These are phyloP conservation scores for Ferdinandea cuprea DNA, from an alignment of 2,888 invertebrate genomes.

Conservation along the genomic window DNA sequence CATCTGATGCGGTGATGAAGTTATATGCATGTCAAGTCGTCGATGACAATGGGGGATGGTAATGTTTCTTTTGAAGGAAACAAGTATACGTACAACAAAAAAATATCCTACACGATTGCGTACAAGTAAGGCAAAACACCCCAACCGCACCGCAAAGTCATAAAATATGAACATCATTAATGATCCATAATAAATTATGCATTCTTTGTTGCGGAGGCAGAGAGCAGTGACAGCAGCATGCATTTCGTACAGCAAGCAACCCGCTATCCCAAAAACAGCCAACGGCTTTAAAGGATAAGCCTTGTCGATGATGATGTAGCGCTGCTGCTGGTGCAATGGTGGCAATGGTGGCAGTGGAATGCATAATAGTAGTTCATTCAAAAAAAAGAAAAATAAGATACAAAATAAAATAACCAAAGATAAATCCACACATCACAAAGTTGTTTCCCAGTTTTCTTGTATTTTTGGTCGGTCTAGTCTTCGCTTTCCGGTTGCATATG, in stretches of 20 bases:
- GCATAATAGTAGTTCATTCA: slow-evolving; percentile 34
- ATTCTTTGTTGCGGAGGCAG: slow-evolving; percentile 66
- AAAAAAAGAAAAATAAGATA: slow-evolving; percentile 13
- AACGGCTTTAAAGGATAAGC: slow-evolving; percentile 64
- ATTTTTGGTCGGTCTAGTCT: slow-evolving; percentile 3
- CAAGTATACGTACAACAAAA: slow-evolving; percentile 30
- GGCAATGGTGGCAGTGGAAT: no score
- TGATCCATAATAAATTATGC: slow-evolving; percentile 75
- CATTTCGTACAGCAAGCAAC: background rate
- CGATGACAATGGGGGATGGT: slow-evolving; percentile 58
- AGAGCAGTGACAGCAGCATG: slow-evolving; percentile 56
- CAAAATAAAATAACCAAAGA: slow-evolving; percentile 44
- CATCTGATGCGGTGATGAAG: slow-evolving; percentile 70
- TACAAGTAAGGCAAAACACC: slow-evolving; percentile 46
- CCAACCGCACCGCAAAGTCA: slow-evolving; percentile 69
- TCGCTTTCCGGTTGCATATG: slow-evolving; percentile 20
- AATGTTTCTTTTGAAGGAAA: slow-evolving; percentile 51
- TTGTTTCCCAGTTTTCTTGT: slow-evolving; percentile 44
- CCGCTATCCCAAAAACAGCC: slow-evolving; percentile 27
- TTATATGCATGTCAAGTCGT: slow-evolving; percentile 51
- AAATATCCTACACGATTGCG: slow-evolving; percentile 35
- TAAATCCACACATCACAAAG: slow-evolving; percentile 61
- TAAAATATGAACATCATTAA: slow-evolving; percentile 75
- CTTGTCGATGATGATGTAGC: slow-evolving; percentile 54
- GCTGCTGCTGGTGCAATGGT: slow-evolving; percentile 7